Evolutionary conservation across 2,888 invertebrate genomes (phyloP).

Genomic region (Anaspis maculata): DNA sequence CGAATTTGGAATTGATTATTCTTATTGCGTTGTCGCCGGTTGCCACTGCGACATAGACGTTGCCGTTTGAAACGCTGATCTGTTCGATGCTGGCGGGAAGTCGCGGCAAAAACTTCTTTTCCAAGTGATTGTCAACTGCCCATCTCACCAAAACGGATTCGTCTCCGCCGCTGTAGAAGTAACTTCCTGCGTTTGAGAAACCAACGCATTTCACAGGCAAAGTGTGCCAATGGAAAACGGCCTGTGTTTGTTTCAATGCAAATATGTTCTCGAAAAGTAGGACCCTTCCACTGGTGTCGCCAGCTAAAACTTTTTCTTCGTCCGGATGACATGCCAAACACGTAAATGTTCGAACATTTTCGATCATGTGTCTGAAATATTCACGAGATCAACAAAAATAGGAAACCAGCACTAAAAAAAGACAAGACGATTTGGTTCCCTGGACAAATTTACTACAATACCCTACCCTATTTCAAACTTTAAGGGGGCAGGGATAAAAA

Average conservation of each 20-base stretch:
- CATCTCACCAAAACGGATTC: conserved; percentile 75
- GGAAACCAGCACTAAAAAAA: no score
- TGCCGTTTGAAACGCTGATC: conserved; percentile 52
- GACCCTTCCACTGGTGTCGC: conserved; percentile 58
- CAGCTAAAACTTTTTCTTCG: conserved; percentile 58
- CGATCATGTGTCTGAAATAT: conserved; percentile 10
- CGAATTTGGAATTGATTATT: conserved; percentile 47
- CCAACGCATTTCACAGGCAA: conserved; percentile 57
- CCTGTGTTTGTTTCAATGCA: conserved; percentile 30
- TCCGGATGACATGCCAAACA: conserved; percentile 60
- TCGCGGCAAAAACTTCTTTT: conserved; percentile 58
- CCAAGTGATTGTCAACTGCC: conserved; percentile 46
- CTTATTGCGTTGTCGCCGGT: conserved; percentile 62
- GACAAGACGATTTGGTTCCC: no score
- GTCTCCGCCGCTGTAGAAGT: conserved; percentile 67
- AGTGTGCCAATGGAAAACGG: conserved; percentile 70
- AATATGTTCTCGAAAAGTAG: conserved; percentile 52
- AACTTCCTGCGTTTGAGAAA: conserved; percentile 57
- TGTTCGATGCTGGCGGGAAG: conserved; percentile 59
- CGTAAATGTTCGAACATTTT: conserved; percentile 42
- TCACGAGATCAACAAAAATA: no score
- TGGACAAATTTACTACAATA: no score
- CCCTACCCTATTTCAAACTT: no score
- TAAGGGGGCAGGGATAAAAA: no score
- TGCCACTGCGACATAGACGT: conserved; percentile 54